These are phyloP conservation scores for Lepidurus apus DNA, from an alignment of 1,140 invertebrate species.

Conservation along the genomic window DNA sequence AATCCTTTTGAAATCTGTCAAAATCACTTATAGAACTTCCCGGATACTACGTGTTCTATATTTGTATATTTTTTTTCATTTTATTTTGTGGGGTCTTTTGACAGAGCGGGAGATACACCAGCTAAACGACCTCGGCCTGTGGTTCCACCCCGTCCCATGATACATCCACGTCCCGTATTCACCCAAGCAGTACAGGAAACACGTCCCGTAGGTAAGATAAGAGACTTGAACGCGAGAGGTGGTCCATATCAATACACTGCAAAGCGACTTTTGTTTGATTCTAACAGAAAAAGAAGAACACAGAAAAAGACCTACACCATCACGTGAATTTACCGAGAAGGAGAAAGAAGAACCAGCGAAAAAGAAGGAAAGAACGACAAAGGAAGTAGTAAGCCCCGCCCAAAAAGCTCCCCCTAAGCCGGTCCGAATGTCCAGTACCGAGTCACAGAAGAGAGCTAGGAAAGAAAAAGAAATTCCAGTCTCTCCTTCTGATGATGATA, in stretches of 20 bases:
- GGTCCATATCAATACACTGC: constrained; percentile 13
- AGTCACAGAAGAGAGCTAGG: background rate
- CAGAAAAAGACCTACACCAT: constrained; percentile 13
- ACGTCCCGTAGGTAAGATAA: background rate
- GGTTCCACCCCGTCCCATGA: background rate
- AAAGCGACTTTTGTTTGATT: background rate
- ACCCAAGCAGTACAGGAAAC: constrained; percentile 20
- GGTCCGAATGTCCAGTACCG: background rate
- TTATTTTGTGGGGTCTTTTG: background rate
- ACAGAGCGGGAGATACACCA: background rate
- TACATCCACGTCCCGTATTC: background rate
- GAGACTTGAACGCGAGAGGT: background rate
- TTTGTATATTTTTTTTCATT: background rate
- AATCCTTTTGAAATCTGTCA: background rate
- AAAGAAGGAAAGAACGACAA: constrained; percentile 23
- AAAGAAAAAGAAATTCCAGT: constrained; percentile 6
- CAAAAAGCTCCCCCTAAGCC: background rate
- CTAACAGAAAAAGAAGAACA: background rate
- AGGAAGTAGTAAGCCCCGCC: background rate
- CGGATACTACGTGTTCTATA: background rate
- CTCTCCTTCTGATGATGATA: background rate
- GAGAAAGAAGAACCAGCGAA: constrained; percentile 27
- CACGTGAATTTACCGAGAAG: constrained; percentile 25
- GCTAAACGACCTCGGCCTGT: background rate
- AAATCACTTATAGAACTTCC: background rate